A percentile compares a stretch with the other conserved stretches of the same genome.
Conservation (phyloP, 2,888 invertebrate genomes). For the Entomobrya proxima region DNA sequence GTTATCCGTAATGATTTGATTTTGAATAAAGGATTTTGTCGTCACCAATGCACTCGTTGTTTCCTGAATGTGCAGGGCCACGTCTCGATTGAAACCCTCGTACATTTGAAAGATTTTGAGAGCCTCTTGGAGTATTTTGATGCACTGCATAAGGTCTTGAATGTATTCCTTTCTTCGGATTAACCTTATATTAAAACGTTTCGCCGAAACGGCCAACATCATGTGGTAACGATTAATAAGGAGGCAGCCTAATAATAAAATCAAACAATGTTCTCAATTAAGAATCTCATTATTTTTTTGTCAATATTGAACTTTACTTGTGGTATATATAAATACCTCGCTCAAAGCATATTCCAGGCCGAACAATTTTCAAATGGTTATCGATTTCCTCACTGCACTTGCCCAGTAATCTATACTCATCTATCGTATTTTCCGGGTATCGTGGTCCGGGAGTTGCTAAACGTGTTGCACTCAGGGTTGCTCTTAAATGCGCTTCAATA, state of each 20-base stretch:
- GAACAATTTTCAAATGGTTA: constrained; percentile 69
- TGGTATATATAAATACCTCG: constrained; percentile 64
- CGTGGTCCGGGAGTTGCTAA: constrained; percentile 45
- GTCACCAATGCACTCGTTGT: constrained; percentile 63
- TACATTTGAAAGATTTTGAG: constrained; percentile 68
- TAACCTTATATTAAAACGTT: constrained; percentile 53
- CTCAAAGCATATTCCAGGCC: constrained; percentile 73
- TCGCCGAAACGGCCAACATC: constrained; percentile 56
- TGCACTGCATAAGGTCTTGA: constrained; percentile 55
- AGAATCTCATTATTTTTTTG: not conserved
- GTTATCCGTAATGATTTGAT: constrained; percentile 46
- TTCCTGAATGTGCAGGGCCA: constrained; percentile 67
- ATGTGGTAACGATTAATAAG: constrained; percentile 70
- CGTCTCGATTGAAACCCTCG: constrained; percentile 67
- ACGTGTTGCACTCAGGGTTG: constrained; percentile 52
- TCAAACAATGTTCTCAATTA: not conserved
- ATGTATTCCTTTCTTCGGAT: constrained; percentile 69
- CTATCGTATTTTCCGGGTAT: constrained; percentile 57
- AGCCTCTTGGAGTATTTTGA: constrained; percentile 69
- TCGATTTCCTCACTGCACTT: constrained; percentile 67
- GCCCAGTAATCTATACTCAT: constrained; percentile 66
- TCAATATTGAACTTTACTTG: not conserved
- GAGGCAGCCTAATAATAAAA: constrained; percentile 67
- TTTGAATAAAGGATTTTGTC: constrained; percentile 59
- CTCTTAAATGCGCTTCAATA: constrained; percentile 68